Base-by-base conservation (phyloP, 2,888 invertebrate species). In the Molorchus minor region DNA sequence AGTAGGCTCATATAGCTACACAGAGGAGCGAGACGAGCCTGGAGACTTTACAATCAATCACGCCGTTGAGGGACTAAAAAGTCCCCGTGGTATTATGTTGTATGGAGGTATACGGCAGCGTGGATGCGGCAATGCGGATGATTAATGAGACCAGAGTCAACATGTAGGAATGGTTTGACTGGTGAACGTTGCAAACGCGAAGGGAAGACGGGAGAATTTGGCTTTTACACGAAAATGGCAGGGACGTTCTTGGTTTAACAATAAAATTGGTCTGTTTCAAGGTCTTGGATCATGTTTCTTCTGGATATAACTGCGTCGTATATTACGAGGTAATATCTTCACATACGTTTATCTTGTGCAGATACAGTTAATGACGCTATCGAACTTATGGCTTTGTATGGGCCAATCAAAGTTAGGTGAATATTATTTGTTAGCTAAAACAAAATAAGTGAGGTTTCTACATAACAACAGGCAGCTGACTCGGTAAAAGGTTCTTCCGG, bases 121-220 rank as follows among this genome's bases (percentile, higher is more conserved):
- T 36, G 62, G 56, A 65, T 56, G 55, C 67, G 52, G 63, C 65
- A 70, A 67, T 68, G 65, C 59, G 65, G 66, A 71, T 72, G 73
- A 73, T 73, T 73, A 72, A 73, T 73, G 73, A 66, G 65, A 62
- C 68, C 58, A 45, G 59, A 61, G 62, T 20, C 49, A 54, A 59
- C 64, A 63, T 66, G 64, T 54, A 30, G 43, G 56, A 56, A 55
- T 58, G 29, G 44, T 43, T 54, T 45, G 33, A 21, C 55, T 56
- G 56, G 29, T 53, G 40, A 53, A 57, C 45, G 54, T 29, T 15
- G 45, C 15, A 25, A 25, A 8, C 25, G 25, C 10, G 41, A 19
- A n/a, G 41, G 15, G 41, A 5, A 5, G 41, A 13, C 13, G 15
- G 4, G 41, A 15, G 10, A 5, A n/a, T 33, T n/a, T 5, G 33